Base-by-base conservation (phyloP, 2,113 vertebrate species). In the Hydrolagus affinis region DNA sequence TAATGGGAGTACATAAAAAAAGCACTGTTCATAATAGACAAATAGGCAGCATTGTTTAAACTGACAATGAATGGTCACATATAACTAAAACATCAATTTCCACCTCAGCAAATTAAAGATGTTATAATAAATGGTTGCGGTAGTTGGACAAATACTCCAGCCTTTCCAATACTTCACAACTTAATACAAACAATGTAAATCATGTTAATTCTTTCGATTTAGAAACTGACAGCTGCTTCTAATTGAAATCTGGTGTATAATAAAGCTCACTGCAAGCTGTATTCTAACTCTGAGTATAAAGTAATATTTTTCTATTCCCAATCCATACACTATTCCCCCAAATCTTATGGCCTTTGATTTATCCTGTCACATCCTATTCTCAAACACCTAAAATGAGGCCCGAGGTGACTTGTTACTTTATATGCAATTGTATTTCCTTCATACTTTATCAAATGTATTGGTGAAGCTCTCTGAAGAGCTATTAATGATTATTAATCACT, bases 101-200 rank as follows among this genome's bases (percentile, higher is more conserved):
- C 32, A 64, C 62, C 66, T 60, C 11, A 64, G 78, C 19, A 68
- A 83, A 83, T 83, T 28, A 68, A 68, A 83, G 30, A 66, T n/a
- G 11, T 32, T 56, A 10, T 64, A 80, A 80, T 62, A 80, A 28
- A 66, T 66, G 32, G 23, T 10, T 57, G 23, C 44, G 59, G 30
- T 62, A 68, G 32, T 66, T 83, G 78, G 1, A 75, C 0, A 9
- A 75, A 3, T 66, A 32, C 30, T 66, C 17, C 28, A 68, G 60
- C 15, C 9, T 66, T 68, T 83, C 66, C 25, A 83, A 30, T 83
- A 83, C 66, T 44, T 83, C 25, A 83, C 62, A 62, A 80, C 23
- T 30, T 83, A 66, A 83, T 66, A 25, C 30, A 83, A 66, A 83
- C 62, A 83, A 15, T 59, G 25, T 64, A 32, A 83, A 83, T 83